These are phyloP conservation scores for Centroberyx gerrardi DNA, from an alignment of 2,797 vertebrate species.

Conservation along the genomic window DNA sequence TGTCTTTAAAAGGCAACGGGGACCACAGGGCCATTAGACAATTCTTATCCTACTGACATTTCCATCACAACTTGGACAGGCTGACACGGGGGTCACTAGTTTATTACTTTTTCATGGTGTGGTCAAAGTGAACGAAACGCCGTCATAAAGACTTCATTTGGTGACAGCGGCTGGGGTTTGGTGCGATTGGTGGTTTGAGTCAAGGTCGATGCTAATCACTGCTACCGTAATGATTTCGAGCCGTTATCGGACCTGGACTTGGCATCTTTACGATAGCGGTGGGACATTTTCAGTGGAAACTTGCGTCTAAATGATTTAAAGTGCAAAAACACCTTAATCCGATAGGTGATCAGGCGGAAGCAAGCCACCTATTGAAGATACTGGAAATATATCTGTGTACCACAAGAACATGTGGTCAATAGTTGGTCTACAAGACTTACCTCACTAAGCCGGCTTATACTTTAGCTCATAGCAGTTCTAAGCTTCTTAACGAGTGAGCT, in stretches of 20 bases:
- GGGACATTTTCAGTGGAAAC: conserved; percentile 32
- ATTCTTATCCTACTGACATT: conserved; percentile 67
- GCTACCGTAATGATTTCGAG: conserved; percentile 55
- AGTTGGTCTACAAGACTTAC: conserved; percentile 77
- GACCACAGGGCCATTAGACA: conserved; percentile 73
- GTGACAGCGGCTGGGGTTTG: conserved; percentile 20
- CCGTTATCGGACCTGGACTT: conserved; percentile 42
- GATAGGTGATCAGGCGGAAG: conserved; percentile 31
- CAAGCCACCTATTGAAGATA: conserved; percentile 49
- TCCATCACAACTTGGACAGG: conserved; percentile 59
- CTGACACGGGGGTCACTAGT: conserved; percentile 60
- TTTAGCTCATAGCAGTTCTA: conserved; percentile 81
- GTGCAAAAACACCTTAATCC: conserved; percentile 39
- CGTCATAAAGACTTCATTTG: conserved; percentile 50
- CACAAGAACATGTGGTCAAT: conserved; percentile 73
- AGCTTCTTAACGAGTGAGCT: conserved; percentile 83
- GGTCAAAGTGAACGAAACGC: conserved; percentile 35
- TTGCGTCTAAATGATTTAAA: conserved; percentile 33
- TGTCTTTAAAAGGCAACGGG: conserved; percentile 83
- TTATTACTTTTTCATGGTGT: conserved; percentile 56
- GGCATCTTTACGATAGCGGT: conserved; percentile 15
- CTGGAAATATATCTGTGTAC: conserved; percentile 53
- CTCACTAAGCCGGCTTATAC: conserved; percentile 80
- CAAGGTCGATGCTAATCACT: conserved; percentile 29
- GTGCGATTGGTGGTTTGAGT: conserved; percentile 25